phyloP scores from a whole-genome alignment of 2,888 invertebrate species.

The Drosophila mayaguana region DNA sequence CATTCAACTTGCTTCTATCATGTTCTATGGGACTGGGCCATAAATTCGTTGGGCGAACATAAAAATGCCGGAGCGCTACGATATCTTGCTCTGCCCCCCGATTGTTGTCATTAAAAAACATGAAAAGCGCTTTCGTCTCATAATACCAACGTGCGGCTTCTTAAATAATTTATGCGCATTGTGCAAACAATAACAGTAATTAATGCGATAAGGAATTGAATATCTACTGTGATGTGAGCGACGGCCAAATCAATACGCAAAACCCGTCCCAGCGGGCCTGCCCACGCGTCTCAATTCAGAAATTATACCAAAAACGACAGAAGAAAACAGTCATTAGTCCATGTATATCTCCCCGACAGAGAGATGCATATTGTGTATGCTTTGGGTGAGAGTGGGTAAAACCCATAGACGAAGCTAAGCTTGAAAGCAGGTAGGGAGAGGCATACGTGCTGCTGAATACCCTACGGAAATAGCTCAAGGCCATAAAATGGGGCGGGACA shows the following conservation, averaged over 20 bases:
- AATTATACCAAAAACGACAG: constrained; percentile 22
- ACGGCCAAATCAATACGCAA: constrained; percentile 38
- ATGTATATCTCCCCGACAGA: constrained; percentile 19
- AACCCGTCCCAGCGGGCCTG: constrained; percentile 19
- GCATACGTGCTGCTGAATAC: neutral
- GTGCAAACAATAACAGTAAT: constrained; percentile 69
- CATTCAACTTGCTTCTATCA: constrained; percentile 57
- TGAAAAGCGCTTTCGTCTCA: constrained; percentile 53
- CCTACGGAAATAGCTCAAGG: neutral
- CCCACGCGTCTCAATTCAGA: constrained; percentile 44
- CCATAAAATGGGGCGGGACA: neutral
- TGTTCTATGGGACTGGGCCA: constrained; percentile 15
- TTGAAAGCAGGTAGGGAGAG: neutral
- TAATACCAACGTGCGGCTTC: constrained; percentile 53
- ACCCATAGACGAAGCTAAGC: constrained; percentile 21
- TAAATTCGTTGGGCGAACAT: constrained; percentile 12
- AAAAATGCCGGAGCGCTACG: constrained; percentile 8
- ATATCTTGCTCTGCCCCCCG: constrained; percentile 6
- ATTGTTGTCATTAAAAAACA: constrained; percentile 42
- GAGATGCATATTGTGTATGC: neutral
- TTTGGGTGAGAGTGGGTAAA: constrained; percentile 28
- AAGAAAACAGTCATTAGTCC: constrained; percentile 29
- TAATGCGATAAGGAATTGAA: constrained; percentile 55
- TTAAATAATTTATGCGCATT: constrained; percentile 67
- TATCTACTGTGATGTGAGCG: constrained; percentile 10